phyloP scores from a whole-genome alignment of 2,888 invertebrate species.

The Holacanthella duospinosa region DNA sequence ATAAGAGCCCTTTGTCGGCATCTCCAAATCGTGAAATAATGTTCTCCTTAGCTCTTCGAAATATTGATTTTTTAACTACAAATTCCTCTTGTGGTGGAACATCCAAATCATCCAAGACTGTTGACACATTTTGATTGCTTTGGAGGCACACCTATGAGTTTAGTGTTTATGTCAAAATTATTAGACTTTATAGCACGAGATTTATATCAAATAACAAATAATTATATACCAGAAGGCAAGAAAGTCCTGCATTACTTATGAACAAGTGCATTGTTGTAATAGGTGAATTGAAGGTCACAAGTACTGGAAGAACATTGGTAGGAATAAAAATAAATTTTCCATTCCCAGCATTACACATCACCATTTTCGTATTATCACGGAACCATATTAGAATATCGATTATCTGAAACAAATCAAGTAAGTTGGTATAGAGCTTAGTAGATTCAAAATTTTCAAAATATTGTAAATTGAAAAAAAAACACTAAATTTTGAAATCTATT shows the following conservation, averaged over 20 bases:
- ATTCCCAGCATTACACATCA: constrained; percentile 30
- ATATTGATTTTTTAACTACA: constrained; percentile 34
- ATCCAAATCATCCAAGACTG: constrained; percentile 33
- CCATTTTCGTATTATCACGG: constrained; percentile 28
- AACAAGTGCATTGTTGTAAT: constrained; percentile 30
- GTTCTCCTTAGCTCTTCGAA: constrained; percentile 36
- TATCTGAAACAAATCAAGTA: constrained; percentile 27
- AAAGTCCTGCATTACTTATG: constrained; percentile 28
- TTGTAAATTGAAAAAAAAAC: too few species aligned
- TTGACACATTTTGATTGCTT: constrained; percentile 33
- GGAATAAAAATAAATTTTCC: constrained; percentile 31
- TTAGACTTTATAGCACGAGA: not conserved
- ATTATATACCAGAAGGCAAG: constrained; percentile 30
- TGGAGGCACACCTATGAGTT: constrained; percentile 34
- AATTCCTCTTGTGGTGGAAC: constrained; percentile 28
- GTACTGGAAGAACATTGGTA: constrained; percentile 26
- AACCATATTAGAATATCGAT: constrained; percentile 29
- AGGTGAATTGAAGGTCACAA: constrained; percentile 29
- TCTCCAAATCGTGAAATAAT: constrained; percentile 32
- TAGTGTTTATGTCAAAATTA: not conserved
- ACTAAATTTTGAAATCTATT: not conserved
- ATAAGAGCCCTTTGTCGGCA: constrained; percentile 18
- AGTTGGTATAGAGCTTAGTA: too few species aligned
- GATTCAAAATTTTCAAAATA: too few species aligned
- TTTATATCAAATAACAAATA: not conserved